phyloP scores from a whole-genome alignment of 2,113 vertebrate species.

The Pungitius pungitius region DNA sequence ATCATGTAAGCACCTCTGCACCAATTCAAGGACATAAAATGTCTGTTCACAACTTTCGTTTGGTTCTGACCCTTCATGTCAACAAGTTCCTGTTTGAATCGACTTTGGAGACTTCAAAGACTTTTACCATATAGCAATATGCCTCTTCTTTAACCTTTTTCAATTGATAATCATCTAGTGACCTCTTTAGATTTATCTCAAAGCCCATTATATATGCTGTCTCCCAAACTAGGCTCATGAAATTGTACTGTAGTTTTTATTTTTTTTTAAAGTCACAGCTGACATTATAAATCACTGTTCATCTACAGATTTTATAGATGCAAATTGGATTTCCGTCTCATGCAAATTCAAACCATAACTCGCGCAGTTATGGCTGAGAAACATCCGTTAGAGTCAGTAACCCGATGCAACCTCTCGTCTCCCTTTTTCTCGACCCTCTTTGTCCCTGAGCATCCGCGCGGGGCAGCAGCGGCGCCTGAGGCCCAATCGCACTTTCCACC shows the following conservation, averaged over 20 bases:
- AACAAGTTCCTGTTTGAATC: not conserved
- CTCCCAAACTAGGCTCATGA: not conserved
- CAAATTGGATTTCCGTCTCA: not conserved
- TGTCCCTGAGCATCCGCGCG: constrained; percentile 13
- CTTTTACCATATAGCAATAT: not conserved
- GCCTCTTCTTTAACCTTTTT: not conserved
- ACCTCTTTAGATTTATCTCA: not conserved
- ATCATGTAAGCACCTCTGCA: not conserved
- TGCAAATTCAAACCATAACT: not conserved
- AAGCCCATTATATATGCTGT: no score
- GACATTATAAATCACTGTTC: not conserved
- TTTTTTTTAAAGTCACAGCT: not conserved
- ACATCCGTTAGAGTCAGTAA: not conserved
- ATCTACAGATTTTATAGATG: not conserved
- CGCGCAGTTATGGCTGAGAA: not conserved
- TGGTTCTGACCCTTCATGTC: not conserved
- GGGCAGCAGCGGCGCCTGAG: constrained; percentile 19
- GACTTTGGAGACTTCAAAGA: not conserved
- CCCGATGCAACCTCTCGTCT: not conserved
- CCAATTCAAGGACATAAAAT: not conserved
- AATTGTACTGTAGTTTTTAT: not conserved
- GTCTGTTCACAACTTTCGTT: not conserved
- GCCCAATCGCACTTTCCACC: constrained; percentile 12
- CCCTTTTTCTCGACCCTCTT: constrained; percentile 1
- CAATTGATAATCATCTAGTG: not conserved